phyloP scores from a whole-genome alignment of 2,888 invertebrate genomes.

The Axea sp. region DNA sequence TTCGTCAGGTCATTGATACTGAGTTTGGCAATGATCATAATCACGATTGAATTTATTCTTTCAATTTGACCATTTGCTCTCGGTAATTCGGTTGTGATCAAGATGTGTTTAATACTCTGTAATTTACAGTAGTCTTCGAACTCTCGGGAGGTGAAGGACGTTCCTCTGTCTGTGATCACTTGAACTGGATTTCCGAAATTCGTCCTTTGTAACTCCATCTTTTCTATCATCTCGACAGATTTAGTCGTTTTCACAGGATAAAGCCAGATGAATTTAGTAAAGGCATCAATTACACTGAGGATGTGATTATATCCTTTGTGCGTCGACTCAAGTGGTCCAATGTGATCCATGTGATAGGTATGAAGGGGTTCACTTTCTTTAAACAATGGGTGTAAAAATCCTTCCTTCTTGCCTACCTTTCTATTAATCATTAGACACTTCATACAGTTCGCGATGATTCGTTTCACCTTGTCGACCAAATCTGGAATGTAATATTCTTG shows the following conservation, averaged over 20 bases:
- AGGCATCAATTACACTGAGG: background rate
- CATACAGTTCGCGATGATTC: slow-evolving; percentile 39
- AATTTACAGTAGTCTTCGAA: slow-evolving; percentile 43
- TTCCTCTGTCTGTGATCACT: slow-evolving; percentile 72
- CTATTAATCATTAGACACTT: slow-evolving; percentile 36
- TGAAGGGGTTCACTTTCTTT: slow-evolving; percentile 34
- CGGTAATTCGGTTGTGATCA: background rate
- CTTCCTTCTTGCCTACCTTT: slow-evolving; percentile 13
- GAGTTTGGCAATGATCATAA: background rate
- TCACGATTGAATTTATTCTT: slow-evolving; percentile 56
- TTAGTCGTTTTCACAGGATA: slow-evolving; percentile 19
- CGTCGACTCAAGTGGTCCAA: slow-evolving; percentile 10
- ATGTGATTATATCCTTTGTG: slow-evolving; percentile 17
- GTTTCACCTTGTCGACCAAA: slow-evolving; percentile 28
- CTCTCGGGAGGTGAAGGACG: background rate
- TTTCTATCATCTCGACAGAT: slow-evolving; percentile 60
- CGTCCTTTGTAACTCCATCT: slow-evolving; percentile 67
- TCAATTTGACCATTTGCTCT: slow-evolving; percentile 54
- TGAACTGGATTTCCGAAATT: slow-evolving; percentile 71
- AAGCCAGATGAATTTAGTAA: slow-evolving; percentile 25
- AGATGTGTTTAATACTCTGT: slow-evolving; percentile 1
- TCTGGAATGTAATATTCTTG: slow-evolving; percentile 35
- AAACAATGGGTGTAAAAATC: slow-evolving; percentile 32
- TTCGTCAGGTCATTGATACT: slow-evolving; percentile 65
- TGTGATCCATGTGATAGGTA: slow-evolving; percentile 32